Percentiles rank a stretch among this genome's conserved stretches.
Evolutionary conservation across 2,797 vertebrate species (phyloP).

Genomic region (Hafferia zeledoni): DNA sequence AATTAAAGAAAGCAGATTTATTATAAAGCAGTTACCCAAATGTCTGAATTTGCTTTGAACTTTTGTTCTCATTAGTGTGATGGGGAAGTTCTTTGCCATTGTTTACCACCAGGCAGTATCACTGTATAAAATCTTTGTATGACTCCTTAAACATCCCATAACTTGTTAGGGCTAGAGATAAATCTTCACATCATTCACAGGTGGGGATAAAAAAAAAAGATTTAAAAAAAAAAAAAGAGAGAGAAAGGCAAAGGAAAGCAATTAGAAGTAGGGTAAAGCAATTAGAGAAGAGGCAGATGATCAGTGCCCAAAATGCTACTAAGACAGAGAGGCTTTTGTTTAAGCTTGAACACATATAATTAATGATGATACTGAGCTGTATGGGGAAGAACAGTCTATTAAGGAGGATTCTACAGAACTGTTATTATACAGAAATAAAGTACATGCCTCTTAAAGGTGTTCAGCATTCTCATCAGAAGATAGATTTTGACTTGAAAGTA

Average conservation of each 20-base stretch:
- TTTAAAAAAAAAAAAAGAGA: neutral
- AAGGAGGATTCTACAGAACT: neutral
- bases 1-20: neutral
- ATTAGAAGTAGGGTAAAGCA: neutral
- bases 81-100: neutral
- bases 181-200: neutral
- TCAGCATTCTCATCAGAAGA: neutral
- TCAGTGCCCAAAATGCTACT: neutral
- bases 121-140: neutral
- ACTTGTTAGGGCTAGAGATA: neutral
- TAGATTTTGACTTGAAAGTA: neutral
- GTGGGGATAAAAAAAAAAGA: neutral
- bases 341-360: neutral
- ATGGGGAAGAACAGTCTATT: neutral
- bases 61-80: neutral
- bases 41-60: neutral
- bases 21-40: neutral
- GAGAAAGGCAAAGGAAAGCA: neutral
- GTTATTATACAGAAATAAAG: neutral
- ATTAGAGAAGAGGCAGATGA: neutral
- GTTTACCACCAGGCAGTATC: neutral
- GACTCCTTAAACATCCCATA: neutral
- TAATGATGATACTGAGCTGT: neutral
- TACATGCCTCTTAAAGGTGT: neutral
- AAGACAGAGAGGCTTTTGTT: neutral